These are phyloP conservation scores for Drosophila mayaguana DNA, from an alignment of 2,888 invertebrate species.

Conservation along the genomic window DNA sequence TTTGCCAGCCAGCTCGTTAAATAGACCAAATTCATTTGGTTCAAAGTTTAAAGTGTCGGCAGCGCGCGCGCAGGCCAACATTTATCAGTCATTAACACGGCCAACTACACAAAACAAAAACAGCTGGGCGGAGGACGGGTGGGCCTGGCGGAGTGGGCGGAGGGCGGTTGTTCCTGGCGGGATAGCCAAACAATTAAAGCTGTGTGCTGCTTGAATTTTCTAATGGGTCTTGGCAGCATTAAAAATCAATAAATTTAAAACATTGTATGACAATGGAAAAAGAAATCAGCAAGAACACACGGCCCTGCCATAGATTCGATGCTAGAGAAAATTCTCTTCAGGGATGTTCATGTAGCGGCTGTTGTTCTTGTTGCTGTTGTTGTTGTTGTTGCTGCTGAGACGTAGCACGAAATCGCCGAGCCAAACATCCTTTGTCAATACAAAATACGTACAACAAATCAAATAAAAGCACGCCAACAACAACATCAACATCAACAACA, in stretches of 20 bases:
- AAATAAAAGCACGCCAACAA: constrained; percentile 59
- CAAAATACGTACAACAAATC: constrained; percentile 76
- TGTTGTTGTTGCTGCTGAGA: constrained; percentile 42
- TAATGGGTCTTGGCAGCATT: constrained; percentile 30
- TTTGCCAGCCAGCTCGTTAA: constrained; percentile 57
- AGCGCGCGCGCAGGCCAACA: constrained; percentile 54
- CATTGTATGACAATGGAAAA: constrained; percentile 50
- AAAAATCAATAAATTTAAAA: constrained; percentile 81
- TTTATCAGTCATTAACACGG: constrained; percentile 79
- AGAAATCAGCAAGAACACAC: constrained; percentile 29
- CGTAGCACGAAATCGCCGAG: constrained; percentile 72
- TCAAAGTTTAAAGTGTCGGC: constrained; percentile 74
- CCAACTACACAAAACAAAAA: constrained; percentile 46
- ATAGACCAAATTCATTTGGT: constrained; percentile 73
- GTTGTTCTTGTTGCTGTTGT: constrained; percentile 33
- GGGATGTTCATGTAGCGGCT: constrained; percentile 54
- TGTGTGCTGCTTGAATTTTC: constrained; percentile 60
- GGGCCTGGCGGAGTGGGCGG: background rate
- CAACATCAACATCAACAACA: constrained; percentile 45
- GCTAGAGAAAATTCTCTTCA: constrained; percentile 59
- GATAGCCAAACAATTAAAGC: constrained; percentile 62
- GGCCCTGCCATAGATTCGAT: constrained; percentile 53
- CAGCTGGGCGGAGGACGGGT: background rate
- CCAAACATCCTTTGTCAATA: constrained; percentile 81
- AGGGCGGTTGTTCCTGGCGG: background rate